phyloP scores from a whole-genome alignment of 2,888 invertebrate species.

The Azorinus chamasolen region DNA sequence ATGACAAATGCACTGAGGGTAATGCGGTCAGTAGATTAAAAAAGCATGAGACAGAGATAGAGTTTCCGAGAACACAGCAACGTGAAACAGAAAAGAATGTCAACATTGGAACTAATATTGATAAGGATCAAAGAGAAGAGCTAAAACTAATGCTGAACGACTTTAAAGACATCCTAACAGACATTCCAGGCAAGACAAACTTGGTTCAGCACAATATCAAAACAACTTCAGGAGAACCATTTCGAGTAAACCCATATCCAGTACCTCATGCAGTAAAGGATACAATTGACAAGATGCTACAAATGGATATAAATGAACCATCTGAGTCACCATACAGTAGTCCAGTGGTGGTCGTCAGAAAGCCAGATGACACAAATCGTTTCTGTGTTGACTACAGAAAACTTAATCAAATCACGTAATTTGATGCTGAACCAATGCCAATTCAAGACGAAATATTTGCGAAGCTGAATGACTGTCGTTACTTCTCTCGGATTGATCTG shows the following conservation, averaged over 20 bases:
- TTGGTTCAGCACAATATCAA: constrained; percentile 31
- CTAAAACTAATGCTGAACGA: constrained; percentile 11
- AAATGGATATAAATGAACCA: constrained; percentile 54
- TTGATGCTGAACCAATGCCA: constrained; percentile 68
- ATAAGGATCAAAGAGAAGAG: constrained; percentile 2
- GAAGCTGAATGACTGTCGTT: constrained; percentile 42
- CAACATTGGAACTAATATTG: too few species aligned
- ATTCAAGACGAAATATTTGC: constrained; percentile 64
- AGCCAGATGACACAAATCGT: constrained; percentile 51
- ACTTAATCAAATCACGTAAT: constrained; percentile 60
- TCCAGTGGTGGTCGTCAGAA: constrained; percentile 58
- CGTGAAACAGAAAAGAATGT: neutral
- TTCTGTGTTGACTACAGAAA: constrained; percentile 65
- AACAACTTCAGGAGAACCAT: constrained; percentile 24
- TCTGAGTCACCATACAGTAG: constrained; percentile 60
- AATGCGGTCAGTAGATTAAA: neutral
- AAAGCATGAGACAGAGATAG: too few species aligned
- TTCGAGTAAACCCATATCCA: constrained; percentile 47
- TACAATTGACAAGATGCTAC: constrained; percentile 50
- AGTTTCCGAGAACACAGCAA: too few species aligned
- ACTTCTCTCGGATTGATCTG: constrained; percentile 59
- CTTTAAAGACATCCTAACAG: constrained; percentile 20
- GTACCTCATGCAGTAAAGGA: constrained; percentile 42
- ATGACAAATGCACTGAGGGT: neutral
- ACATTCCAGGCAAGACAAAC: constrained; percentile 29